Evolutionary conservation across 2,797 vertebrate genomes (phyloP), one percentile per base, ranked within the genome.

Genomic region (Heliangelus exortis): DNA sequence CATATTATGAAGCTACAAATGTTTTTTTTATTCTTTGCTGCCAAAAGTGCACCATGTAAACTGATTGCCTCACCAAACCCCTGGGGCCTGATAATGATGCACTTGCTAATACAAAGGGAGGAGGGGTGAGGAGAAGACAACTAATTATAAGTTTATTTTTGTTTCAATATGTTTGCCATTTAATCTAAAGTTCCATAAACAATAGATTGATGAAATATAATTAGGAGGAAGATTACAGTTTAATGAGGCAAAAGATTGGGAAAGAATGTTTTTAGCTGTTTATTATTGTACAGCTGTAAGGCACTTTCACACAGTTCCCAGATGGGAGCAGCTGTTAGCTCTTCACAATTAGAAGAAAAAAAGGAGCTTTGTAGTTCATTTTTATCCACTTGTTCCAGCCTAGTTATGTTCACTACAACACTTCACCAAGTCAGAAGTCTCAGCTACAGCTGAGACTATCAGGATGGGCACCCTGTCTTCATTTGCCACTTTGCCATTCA

Each of bases 271-370:
- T 97, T 95, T 97, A 96, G 97, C 96, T 98, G 97, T 98, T 98
- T 98, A 98, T 98, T 98, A 96, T 97, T 97, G 94, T 97, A 97
- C 97, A 98, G 97, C 97, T 98, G 97, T 97, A 96, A 98, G 97
- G 97, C 97, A 95, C 97, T 96, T 97, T 94, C 94, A 90, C 96
- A 95, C 94, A 97, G 95, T 97, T 97, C 97, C 97, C 98, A 98
- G 98, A 97, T 98, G 97, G 97, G 98, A 97, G 96, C 98, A 98
- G 98, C 98, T 98, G 98, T 97, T 98, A 96, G 96, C 91, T 91
- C 96, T 96, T 96, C 2, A 0, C 81, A 90, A 53, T 79, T 81
- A 62, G 87, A 82, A 94, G 91, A 85, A 41, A 41, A 41, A 41
- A 85, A 92, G 54, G 82, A 96, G 76, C 82, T 92, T 80, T 92